These are phyloP conservation scores for Craniophora ligustri DNA, from an alignment of 2,888 invertebrate genomes.

Conservation along the genomic window DNA sequence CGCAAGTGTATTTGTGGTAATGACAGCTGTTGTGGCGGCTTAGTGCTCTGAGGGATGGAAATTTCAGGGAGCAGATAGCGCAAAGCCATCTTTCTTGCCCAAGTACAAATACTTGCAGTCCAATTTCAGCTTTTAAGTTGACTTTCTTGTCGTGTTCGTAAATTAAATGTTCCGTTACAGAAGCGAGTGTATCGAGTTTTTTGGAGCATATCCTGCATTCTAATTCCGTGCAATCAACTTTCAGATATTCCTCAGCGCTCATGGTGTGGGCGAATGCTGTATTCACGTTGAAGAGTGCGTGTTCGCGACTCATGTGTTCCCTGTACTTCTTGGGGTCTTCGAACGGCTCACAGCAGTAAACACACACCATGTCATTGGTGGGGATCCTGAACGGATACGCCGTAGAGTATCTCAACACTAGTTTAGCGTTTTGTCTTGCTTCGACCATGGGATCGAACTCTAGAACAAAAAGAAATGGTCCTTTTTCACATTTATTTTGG, in stretches of 20 bases:
- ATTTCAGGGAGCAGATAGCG: constrained; percentile 61
- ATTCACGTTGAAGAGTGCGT: constrained; percentile 62
- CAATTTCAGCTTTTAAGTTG: constrained; percentile 59
- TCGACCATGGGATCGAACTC: constrained; percentile 67
- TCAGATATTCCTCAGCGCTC: constrained; percentile 52
- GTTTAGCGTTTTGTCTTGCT: constrained; percentile 73
- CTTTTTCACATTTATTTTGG: constrained; percentile 53
- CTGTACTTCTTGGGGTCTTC: constrained; percentile 67
- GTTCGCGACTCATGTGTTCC: constrained; percentile 68
- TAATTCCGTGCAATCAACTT: constrained; percentile 73
- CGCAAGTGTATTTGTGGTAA: constrained; percentile 69
- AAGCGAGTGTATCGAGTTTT: constrained; percentile 54
- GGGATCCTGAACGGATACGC: constrained; percentile 74
- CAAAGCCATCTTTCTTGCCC: constrained; percentile 65
- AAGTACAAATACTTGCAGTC: constrained; percentile 67
- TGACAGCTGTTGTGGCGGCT: constrained; percentile 68
- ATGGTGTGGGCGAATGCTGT: constrained; percentile 64
- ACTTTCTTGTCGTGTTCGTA: constrained; percentile 56
- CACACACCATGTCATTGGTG: constrained; percentile 69
- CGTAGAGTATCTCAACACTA: constrained; percentile 70
- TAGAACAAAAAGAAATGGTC: constrained; percentile 76
- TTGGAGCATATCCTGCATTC: constrained; percentile 67
- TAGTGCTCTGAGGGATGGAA: constrained; percentile 62
- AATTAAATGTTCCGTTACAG: constrained; percentile 63
- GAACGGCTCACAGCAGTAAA: constrained; percentile 69